phyloP scores from a whole-genome alignment of 2,797 vertebrate genomes.

The Todus mexicanus region DNA sequence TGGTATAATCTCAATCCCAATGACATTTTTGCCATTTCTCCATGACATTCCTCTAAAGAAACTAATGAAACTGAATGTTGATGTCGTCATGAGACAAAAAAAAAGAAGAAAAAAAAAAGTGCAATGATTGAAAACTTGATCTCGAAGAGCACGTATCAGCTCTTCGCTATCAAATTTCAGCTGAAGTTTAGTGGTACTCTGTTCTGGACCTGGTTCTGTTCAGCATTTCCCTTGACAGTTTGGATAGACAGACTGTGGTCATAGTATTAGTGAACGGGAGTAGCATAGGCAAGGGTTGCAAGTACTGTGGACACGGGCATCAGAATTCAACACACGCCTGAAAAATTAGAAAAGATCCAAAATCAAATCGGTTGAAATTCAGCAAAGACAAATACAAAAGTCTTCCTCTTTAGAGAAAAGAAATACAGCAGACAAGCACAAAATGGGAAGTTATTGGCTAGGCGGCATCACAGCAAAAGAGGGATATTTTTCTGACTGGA shows the following conservation, averaged over 20 bases:
- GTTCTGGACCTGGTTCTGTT: not conserved
- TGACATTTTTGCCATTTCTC: not conserved
- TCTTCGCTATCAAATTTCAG: not conserved
- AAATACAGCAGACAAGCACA: not conserved
- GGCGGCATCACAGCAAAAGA: not conserved
- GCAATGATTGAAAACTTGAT: not conserved
- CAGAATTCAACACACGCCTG: not conserved
- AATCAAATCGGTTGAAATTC: not conserved
- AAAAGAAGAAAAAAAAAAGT: not conserved
- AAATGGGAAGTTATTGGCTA: not conserved
- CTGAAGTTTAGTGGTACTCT: not conserved
- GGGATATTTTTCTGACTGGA: not conserved
- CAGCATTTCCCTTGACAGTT: not conserved
- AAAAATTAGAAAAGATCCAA: not conserved
- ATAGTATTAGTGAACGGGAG: not conserved
- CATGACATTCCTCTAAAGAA: not conserved
- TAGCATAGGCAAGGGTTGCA: not conserved
- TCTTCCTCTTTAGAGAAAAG: not conserved
- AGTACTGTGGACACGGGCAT: not conserved
- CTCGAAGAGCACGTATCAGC: not conserved
- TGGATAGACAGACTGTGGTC: not conserved
- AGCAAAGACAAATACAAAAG: not conserved
- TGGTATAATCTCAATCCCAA: not conserved
- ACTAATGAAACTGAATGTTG: not conserved
- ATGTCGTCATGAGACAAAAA: not conserved